Conservation (phyloP, 2,888 invertebrate genomes). For the Hypena proboscidalis region DNA sequence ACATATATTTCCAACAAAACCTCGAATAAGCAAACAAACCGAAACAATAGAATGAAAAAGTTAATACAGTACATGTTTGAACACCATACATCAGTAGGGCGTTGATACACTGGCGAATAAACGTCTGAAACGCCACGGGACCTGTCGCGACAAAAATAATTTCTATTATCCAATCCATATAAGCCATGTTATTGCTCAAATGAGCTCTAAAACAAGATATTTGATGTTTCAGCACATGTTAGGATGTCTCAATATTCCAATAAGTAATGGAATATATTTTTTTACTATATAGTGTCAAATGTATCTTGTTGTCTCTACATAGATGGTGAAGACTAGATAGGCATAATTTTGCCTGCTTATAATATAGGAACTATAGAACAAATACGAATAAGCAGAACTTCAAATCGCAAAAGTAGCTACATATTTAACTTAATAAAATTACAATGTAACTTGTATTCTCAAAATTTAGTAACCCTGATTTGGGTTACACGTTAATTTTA, state of each 20-base stretch:
- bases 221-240: conserved; percentile 8
- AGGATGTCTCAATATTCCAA: conserved; percentile 11
- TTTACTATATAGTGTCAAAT: too few species aligned
- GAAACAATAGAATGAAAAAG: conserved; percentile 53
- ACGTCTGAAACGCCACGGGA: conserved; percentile 67
- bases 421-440: too few species aligned
- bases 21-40: conserved; percentile 35
- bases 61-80: conserved; percentile 67
- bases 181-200: conserved; percentile 53
- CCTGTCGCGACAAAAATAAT: conserved; percentile 73
- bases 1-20: conserved; percentile 26
- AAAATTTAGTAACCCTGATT: too few species aligned
- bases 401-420: too few species aligned
- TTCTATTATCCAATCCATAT: conserved; percentile 73
- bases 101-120: conserved; percentile 75
- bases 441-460: too few species aligned
- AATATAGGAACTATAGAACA: too few species aligned
- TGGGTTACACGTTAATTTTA: too few species aligned
- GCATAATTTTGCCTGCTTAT: too few species aligned
- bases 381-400: too few species aligned
- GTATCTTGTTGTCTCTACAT: too few species aligned
- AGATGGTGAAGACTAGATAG: too few species aligned
- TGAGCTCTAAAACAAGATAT: conserved; percentile 45
- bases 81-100: conserved; percentile 68
- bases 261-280: too few species aligned